These are phyloP conservation scores for Drosophila multiciliata DNA, from an alignment of 2,888 invertebrate species.

Conservation along the genomic window DNA sequence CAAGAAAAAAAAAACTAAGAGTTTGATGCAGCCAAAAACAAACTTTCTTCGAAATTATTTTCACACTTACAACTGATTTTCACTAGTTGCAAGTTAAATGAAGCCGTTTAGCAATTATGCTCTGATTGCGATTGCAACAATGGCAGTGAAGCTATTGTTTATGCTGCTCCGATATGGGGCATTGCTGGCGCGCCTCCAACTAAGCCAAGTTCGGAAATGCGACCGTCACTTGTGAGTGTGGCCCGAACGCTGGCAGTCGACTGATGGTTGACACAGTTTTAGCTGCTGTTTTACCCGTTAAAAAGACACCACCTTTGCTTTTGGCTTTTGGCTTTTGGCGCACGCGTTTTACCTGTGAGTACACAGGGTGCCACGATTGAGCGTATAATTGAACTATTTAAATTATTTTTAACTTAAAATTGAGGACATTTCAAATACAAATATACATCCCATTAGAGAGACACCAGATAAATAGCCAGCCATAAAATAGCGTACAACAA, in stretches of 20 bases:
- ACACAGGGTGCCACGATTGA: constrained; percentile 42
- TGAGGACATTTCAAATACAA: not conserved
- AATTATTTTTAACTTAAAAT: not conserved
- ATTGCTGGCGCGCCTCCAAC: constrained; percentile 50
- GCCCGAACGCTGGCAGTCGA: constrained; percentile 48
- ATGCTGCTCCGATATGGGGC: constrained; percentile 34
- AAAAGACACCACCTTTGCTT: constrained; percentile 15
- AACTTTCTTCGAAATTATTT: constrained; percentile 1
- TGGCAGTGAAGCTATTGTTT: constrained; percentile 30
- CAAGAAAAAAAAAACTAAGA: not conserved
- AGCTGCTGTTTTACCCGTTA: constrained; percentile 13
- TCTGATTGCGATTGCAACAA: constrained; percentile 11
- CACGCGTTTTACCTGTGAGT: constrained; percentile 29
- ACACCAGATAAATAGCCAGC: not conserved
- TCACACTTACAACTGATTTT: constrained; percentile 43
- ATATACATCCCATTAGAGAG: not conserved
- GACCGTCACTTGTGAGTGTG: constrained; percentile 19
- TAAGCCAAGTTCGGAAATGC: constrained; percentile 22
- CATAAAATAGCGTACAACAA: not conserved
- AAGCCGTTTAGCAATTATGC: constrained; percentile 15
- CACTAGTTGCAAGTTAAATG: constrained; percentile 13
- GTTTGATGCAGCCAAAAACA: not conserved
- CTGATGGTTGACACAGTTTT: constrained; percentile 39
- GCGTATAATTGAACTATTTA: not conserved
- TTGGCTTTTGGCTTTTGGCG: constrained; percentile 21